These are phyloP conservation scores for Suncus etruscus DNA, from an alignment of 2,113 vertebrate species.

Conservation along the genomic window DNA sequence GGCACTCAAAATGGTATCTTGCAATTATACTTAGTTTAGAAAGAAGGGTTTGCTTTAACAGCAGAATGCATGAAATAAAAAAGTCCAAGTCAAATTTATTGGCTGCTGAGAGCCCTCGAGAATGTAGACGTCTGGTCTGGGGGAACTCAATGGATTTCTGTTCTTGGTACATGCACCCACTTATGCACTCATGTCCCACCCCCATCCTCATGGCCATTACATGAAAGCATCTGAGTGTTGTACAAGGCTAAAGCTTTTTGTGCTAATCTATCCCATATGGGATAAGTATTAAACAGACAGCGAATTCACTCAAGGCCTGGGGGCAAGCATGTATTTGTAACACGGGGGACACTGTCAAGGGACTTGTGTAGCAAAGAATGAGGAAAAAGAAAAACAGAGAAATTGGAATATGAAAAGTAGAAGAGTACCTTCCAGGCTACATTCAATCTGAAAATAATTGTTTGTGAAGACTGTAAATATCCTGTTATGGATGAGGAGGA, in stretches of 20 bases:
- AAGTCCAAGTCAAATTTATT: conserved; percentile 89
- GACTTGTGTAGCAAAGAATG: conserved; percentile 36
- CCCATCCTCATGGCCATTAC: conserved; percentile 70
- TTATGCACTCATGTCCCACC: conserved; percentile 6
- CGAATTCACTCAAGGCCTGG: conserved; percentile 70
- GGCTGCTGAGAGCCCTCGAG: conserved; percentile 89
- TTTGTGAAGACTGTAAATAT: background rate
- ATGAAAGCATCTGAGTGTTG: conserved; percentile 77
- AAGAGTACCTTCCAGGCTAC: background rate
- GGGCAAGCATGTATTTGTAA: conserved; percentile 62
- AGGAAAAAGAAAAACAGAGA: background rate
- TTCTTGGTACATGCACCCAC: conserved; percentile 74
- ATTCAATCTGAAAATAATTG: background rate
- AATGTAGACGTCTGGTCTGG: conserved; percentile 91
- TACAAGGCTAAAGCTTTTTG: conserved; percentile 85
- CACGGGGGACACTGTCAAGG: conserved; percentile 49
- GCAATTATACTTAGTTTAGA: conserved; percentile 89
- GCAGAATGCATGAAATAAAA: conserved; percentile 87
- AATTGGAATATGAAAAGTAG: conserved; percentile 3
- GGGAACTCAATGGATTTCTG: conserved; percentile 88
- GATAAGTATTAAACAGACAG: conserved; percentile 66
- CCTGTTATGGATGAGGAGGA: no score
- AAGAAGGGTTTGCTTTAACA: conserved; percentile 89
- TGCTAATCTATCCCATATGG: conserved; percentile 81
- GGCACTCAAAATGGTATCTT: conserved; percentile 87